Evolutionary conservation across 1,140 invertebrate genomes (phyloP).

Genomic region (Brachionus plicatilis): DNA sequence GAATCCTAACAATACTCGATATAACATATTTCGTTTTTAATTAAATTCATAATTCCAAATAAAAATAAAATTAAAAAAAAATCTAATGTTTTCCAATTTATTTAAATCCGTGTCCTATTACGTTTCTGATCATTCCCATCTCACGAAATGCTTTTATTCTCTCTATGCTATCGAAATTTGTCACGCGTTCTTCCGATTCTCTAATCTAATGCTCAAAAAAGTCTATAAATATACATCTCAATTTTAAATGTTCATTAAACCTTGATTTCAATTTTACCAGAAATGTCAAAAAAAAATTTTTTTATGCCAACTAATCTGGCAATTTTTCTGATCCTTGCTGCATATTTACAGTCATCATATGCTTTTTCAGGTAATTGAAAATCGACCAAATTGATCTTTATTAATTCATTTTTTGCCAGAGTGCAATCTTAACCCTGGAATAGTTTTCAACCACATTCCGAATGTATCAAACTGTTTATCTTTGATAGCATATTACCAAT

Average conservation of each 20-base stretch:
- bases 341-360: neutral
- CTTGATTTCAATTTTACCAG: neutral
- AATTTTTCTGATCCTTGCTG: neutral
- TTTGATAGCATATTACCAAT: conserved; percentile 3
- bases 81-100: neutral
- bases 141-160: conserved; percentile 4
- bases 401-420: neutral
- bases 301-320: neutral
- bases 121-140: neutral
- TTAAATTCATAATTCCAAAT: neutral
- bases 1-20: neutral
- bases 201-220: neutral
- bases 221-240: neutral
- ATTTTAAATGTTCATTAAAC: neutral
- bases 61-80: neutral
- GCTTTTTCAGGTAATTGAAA: conserved; percentile 16
- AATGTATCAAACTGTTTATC: neutral
- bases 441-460: neutral
- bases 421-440: neutral
- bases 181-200: neutral
- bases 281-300: neutral
- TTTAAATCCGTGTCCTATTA: neutral
- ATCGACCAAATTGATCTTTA: neutral
- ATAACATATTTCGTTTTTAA: conserved; percentile 7
- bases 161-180: neutral